A percentile compares a stretch with the other conserved stretches of the same genome.
phyloP scores from a whole-genome alignment of 2,888 invertebrate genomes.

The Andrena fulva region DNA sequence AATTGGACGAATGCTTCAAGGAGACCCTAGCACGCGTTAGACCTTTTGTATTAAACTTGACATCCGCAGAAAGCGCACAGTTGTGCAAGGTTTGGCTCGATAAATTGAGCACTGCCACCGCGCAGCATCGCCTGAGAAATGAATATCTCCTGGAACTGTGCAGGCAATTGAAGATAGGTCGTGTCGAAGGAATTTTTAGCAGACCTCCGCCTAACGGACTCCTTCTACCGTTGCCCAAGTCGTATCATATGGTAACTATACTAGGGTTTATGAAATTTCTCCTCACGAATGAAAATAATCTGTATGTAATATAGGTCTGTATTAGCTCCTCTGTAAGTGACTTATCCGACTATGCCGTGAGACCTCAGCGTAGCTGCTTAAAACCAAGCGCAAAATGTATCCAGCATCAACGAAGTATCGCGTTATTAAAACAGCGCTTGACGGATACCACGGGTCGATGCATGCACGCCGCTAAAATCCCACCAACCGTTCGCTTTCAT shows the following conservation, averaged over 20 bases:
- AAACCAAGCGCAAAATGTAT: slow-evolving; percentile 43
- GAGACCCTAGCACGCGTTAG: slow-evolving; percentile 72
- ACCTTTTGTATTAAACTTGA: slow-evolving; percentile 72
- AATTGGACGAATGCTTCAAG: slow-evolving; percentile 77
- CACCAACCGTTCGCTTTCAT: slow-evolving; percentile 24
- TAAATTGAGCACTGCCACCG: slow-evolving; percentile 71
- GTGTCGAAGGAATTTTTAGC: slow-evolving; percentile 74
- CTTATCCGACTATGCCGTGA: slow-evolving; percentile 66
- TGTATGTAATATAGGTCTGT: slow-evolving; percentile 61
- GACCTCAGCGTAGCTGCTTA: slow-evolving; percentile 42
- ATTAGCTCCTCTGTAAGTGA: slow-evolving; percentile 73
- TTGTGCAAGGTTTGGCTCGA: slow-evolving; percentile 79
- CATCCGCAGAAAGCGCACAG: slow-evolving; percentile 62
- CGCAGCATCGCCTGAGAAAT: slow-evolving; percentile 78
- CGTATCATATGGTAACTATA: slow-evolving; percentile 69
- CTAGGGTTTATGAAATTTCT: slow-evolving; percentile 18
- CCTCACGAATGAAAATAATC: slow-evolving; percentile 25
- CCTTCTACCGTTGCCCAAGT: slow-evolving; percentile 65
- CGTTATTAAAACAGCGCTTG: slow-evolving; percentile 18
- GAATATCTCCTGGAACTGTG: slow-evolving; percentile 78
- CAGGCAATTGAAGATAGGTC: slow-evolving; percentile 74
- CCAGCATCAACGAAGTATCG: slow-evolving; percentile 25
- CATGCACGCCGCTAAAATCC: slow-evolving; percentile 6
- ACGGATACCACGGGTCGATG: slow-evolving; percentile 23
- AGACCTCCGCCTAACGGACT: slow-evolving; percentile 74